A percentile compares a stretch with the other conserved stretches of the same genome.
phyloP scores from a whole-genome alignment of 2,888 invertebrate genomes.

The Troides aeacus region DNA sequence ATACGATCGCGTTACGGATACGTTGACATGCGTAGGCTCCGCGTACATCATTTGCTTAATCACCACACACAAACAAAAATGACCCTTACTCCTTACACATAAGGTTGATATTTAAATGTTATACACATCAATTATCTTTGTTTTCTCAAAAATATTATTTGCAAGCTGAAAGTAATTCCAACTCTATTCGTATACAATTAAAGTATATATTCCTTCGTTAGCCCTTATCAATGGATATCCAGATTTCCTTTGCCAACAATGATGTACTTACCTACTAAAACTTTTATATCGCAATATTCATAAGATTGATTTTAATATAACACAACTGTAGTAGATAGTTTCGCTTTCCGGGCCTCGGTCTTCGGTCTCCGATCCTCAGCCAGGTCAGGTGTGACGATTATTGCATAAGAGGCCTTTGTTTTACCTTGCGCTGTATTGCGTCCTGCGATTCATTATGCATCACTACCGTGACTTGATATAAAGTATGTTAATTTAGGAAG shows the following conservation, averaged over 20 bases:
- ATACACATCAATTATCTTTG: background rate
- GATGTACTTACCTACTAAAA: slow-evolving; percentile 3
- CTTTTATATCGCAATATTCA: background rate
- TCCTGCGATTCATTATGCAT: slow-evolving; percentile 42
- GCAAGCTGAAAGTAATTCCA: background rate
- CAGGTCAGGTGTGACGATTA: slow-evolving; percentile 49
- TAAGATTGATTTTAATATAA: slow-evolving; percentile 11
- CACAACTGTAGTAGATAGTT: slow-evolving; percentile 14
- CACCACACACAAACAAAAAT: slow-evolving; percentile 3
- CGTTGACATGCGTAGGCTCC: slow-evolving; percentile 68
- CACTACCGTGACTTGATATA: too few relatives aligned
- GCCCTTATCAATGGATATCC: slow-evolving; percentile 23
- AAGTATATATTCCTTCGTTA: slow-evolving; percentile 2
- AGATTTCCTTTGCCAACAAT: slow-evolving; percentile 12
- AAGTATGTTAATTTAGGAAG: too few relatives aligned
- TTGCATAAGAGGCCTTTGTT: slow-evolving; percentile 52
- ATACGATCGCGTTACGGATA: slow-evolving; percentile 57
- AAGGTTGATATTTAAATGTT: background rate
- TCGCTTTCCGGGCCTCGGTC: slow-evolving; percentile 41
- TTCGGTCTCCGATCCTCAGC: slow-evolving; percentile 46
- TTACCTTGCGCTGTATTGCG: slow-evolving; percentile 41
- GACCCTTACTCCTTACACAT: slow-evolving; percentile 1
- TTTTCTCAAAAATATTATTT: slow-evolving; percentile 5
- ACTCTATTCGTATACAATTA: background rate
- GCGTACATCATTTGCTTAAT: slow-evolving; percentile 34